Evolutionary conservation across 2,113 vertebrate species (phyloP).

Genomic region (Pteruthius melanotis): DNA sequence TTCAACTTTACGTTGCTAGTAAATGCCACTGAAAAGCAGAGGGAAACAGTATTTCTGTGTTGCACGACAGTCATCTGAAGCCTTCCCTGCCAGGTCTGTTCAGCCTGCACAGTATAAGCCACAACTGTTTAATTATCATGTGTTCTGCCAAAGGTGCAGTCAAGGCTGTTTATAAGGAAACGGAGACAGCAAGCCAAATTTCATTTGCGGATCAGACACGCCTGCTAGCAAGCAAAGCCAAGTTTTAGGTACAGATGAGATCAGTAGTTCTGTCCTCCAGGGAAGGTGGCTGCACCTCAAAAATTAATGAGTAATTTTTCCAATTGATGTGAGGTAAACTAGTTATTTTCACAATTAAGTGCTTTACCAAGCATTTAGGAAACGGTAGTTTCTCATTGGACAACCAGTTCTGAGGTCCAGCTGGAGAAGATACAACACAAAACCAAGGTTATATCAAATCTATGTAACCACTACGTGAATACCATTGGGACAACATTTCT

Average conservation of each 20-base stretch:
- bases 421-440: not conserved
- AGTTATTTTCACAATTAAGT: constrained; percentile 61
- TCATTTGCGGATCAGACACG: constrained; percentile 52
- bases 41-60: not conserved
- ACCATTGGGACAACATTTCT: not conserved
- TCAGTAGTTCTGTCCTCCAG: constrained; percentile 59
- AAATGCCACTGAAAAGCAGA: not conserved
- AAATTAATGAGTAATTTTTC: constrained; percentile 60
- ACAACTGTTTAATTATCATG: constrained; percentile 35
- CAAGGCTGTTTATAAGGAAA: constrained; percentile 57
- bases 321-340: constrained; percentile 59
- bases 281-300: constrained; percentile 55
- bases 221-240: constrained; percentile 51
- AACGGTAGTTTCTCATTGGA: not conserved
- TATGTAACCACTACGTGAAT: not conserved
- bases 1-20: not conserved
- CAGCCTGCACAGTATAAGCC: not conserved
- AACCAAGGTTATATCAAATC: constrained; percentile 2
- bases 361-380: constrained; percentile 45
- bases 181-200: constrained; percentile 14
- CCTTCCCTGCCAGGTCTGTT: constrained; percentile 8
- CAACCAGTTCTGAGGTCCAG: constrained; percentile 5
- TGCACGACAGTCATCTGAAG: not conserved
- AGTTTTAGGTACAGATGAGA: constrained; percentile 48
- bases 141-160: constrained; percentile 52